These are phyloP conservation scores for Rutpela maculata DNA, from an alignment of 2,888 invertebrate species.

Conservation along the genomic window DNA sequence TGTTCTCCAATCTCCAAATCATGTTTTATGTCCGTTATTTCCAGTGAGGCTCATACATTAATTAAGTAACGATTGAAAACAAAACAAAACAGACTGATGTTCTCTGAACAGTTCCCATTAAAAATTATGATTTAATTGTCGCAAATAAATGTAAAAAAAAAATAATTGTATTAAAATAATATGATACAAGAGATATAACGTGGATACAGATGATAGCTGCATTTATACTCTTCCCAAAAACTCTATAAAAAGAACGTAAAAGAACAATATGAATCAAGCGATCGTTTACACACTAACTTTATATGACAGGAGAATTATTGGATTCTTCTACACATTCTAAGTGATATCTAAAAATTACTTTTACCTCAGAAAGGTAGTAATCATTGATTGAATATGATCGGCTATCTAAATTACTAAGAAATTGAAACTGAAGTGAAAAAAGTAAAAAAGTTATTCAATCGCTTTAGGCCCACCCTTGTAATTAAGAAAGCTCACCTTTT, in stretches of 20 bases:
- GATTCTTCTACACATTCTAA: not conserved
- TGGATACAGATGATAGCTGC: not conserved
- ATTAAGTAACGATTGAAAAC: not conserved
- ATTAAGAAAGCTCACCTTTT: conserved; percentile 25
- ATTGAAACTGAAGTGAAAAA: not conserved
- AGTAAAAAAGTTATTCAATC: conserved; percentile 8
- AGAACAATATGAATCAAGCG: not conserved
- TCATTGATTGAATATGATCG: not conserved
- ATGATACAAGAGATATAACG: too few relatives aligned
- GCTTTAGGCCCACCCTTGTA: not conserved
- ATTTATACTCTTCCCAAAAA: not conserved
- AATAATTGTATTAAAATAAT: too few relatives aligned
- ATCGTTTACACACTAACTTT: not conserved
- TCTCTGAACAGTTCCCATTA: not conserved
- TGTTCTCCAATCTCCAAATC: not conserved
- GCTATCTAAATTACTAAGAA: conserved; percentile 5
- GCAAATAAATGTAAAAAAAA: too few relatives aligned
- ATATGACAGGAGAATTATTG: not conserved
- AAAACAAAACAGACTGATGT: not conserved
- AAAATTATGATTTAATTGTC: too few relatives aligned
- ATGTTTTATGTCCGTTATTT: not conserved
- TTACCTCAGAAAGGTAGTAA: not conserved
- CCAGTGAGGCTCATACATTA: not conserved
- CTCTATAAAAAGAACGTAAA: not conserved
- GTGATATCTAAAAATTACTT: not conserved